These are phyloP conservation scores for Pseudachorutes palmiensis DNA, from an alignment of 1,140 invertebrate genomes.

Conservation along the genomic window DNA sequence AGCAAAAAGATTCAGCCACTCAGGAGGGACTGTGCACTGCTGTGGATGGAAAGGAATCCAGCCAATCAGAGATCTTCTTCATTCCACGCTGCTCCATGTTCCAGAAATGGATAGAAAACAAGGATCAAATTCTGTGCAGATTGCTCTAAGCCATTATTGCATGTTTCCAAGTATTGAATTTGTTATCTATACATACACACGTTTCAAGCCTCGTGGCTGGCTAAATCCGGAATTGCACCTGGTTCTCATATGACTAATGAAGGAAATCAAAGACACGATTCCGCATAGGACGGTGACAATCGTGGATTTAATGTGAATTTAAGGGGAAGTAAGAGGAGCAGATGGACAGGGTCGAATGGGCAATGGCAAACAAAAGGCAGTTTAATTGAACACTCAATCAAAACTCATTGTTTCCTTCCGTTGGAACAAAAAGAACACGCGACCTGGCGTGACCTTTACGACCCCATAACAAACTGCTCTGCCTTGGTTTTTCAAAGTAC, in stretches of 20 bases:
- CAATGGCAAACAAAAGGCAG: background rate
- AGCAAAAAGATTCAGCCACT: too few species aligned
- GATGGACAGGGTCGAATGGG: background rate
- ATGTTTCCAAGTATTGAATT: too few species aligned
- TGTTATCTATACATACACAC: too few species aligned
- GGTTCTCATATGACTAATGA: conserved; percentile 5
- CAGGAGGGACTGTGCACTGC: background rate
- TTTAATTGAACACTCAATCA: conserved; percentile 12
- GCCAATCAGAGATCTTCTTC: background rate
- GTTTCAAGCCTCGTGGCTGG: too few species aligned
- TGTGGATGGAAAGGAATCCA: background rate
- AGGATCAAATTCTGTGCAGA: too few species aligned
- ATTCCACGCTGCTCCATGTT: background rate
- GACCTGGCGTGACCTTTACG: conserved; percentile 22
- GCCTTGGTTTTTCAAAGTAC: background rate
- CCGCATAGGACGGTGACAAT: background rate
- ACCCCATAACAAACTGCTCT: background rate
- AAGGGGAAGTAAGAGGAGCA: background rate
- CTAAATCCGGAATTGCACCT: background rate
- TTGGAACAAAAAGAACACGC: too few species aligned
- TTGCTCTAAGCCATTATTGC: too few species aligned
- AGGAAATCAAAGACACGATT: conserved; percentile 5
- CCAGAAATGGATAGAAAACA: too few species aligned
- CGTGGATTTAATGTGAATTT: too few species aligned
- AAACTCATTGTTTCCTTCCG: background rate